Conservation (phyloP, 2,888 invertebrate species). For the Silvanus unidentatus region DNA sequence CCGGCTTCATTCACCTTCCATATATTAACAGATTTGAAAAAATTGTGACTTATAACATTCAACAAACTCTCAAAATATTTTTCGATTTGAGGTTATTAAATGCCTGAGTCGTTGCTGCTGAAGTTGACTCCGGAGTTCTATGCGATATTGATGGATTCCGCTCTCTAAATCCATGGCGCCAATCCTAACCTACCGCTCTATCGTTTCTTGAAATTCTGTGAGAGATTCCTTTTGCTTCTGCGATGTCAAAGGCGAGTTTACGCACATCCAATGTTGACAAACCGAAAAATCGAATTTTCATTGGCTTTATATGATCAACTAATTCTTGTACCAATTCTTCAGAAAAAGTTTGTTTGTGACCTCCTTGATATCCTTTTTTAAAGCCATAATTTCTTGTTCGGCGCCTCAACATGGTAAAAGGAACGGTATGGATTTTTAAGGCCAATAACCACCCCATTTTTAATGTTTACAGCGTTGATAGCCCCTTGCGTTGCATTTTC, state of each 20-base stretch:
- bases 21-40: not conserved
- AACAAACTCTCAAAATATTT: constrained; percentile 9
- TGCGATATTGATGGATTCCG: constrained; percentile 9
- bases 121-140: constrained; percentile 13
- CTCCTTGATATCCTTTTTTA: too few relatives aligned
- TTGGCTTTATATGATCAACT: too few relatives aligned
- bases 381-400: too few relatives aligned
- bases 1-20: constrained; percentile 13
- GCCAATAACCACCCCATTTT: too few relatives aligned
- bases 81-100: constrained; percentile 14
- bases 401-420: too few relatives aligned
- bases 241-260: not conserved
- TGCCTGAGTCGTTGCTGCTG: constrained; percentile 7
- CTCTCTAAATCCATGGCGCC: not conserved
- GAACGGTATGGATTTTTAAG: too few relatives aligned
- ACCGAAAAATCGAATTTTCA: not conserved
- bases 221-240: not conserved
- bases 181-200: not conserved
- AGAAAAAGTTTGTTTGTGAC: too few relatives aligned
- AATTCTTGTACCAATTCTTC: too few relatives aligned
- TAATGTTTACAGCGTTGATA: too few relatives aligned
- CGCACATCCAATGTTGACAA: not conserved
- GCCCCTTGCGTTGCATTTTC: too few relatives aligned
- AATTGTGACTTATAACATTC: not conserved
- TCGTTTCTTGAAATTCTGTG: not conserved